Percentiles rank a stretch among this genome's conserved stretches.
These are phyloP conservation scores for Ceriagrion tenellum DNA, from an alignment of 2,888 invertebrate genomes.

Conservation along the genomic window DNA sequence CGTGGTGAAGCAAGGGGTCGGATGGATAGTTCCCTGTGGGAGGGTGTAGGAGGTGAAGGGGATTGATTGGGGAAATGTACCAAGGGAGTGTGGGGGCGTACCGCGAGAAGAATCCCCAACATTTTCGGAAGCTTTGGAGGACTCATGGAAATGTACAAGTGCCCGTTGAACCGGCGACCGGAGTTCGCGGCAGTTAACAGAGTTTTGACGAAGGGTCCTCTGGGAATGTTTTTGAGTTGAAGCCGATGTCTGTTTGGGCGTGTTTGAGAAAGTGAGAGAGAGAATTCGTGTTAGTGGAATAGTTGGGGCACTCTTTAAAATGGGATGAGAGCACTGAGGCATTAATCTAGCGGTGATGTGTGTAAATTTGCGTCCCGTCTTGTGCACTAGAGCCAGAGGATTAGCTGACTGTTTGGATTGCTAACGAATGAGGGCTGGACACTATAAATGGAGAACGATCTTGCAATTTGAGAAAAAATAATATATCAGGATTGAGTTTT, in stretches of 20 bases:
- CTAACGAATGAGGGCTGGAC: no score
- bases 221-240: background rate
- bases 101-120: background rate
- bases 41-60: background rate
- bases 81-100: background rate
- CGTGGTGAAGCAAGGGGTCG: background rate
- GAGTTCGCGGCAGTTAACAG: background rate
- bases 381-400: no score
- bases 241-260: background rate
- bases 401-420: no score
- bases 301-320: no score
- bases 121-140: background rate
- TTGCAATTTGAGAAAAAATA: no score
- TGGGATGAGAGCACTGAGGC: no score
- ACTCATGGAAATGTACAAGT: background rate
- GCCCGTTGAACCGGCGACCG: background rate
- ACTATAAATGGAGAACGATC: no score
- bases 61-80: background rate
- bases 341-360: no score
- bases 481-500: no score
- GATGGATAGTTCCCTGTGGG: background rate
- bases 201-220: constrained; percentile 22
- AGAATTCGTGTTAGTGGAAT: background rate
- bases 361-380: no score
- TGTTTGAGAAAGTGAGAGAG: no score